Evolutionary conservation across 1,140 invertebrate species (phyloP).

Genomic region (Pogonomyrmex barbatus): DNA sequence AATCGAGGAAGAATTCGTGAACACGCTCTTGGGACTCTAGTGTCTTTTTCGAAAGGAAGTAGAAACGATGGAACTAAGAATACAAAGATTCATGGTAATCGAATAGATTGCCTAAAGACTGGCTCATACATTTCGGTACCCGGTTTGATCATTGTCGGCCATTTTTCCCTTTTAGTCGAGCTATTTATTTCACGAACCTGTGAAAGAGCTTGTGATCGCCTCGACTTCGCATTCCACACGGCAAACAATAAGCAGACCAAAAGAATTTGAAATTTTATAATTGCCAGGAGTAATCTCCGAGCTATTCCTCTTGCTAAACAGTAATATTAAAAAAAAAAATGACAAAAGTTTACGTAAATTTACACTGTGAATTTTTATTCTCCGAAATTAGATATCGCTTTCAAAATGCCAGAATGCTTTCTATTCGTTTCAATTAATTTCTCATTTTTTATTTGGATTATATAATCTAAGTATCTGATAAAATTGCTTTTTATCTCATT

Average conservation of each 20-base stretch:
- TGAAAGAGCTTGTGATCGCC: constrained; percentile 26
- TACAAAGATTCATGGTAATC: constrained; percentile 70
- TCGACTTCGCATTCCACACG: constrained; percentile 10
- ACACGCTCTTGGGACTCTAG: constrained; percentile 32
- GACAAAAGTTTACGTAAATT: background rate
- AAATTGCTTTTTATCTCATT: background rate
- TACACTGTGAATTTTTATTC: background rate
- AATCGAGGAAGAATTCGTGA: constrained; percentile 69
- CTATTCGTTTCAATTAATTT: background rate
- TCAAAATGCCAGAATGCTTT: background rate
- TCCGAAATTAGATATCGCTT: background rate
- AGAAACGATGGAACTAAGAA: background rate
- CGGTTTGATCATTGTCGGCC: constrained; percentile 66
- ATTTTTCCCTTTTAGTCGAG: constrained; percentile 25
- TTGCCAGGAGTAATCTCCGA: constrained; percentile 19
- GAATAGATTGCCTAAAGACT: constrained; percentile 75
- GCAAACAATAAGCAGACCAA: constrained; percentile 48
- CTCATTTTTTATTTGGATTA: background rate
- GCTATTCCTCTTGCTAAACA: background rate
- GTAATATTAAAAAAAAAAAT: background rate
- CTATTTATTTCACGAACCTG: constrained; percentile 59
- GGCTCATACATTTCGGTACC: constrained; percentile 68
- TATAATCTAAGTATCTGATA: background rate
- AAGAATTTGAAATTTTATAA: constrained; percentile 67
- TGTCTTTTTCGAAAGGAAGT: constrained; percentile 20